Evolutionary conservation across 1,140 invertebrate genomes (phyloP), one percentile per base, ranked within the genome.

Genomic region (Daktulosphaira vitifoliae): DNA sequence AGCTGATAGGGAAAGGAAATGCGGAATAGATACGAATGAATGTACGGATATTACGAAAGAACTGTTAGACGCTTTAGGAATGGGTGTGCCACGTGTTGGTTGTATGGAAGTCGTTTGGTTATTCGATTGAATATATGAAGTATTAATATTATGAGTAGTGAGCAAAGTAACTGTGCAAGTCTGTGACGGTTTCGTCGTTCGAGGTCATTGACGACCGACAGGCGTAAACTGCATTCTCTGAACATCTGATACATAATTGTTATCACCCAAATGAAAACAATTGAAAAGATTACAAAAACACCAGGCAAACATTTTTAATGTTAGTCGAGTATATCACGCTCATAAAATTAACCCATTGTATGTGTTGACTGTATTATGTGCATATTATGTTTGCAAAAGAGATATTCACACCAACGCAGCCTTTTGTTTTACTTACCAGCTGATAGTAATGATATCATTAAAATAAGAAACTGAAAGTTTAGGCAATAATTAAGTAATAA

Each of bases 31-130:
- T 11, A 3, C 7, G n/a, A 25, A 33, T 59, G 25, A 25, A 39
- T 62, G 18, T 26, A 48, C 37, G 29, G 48, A 52, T 51, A 51
- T 65, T 52, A 29, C 18, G 37, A 37, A 66, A 51, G 20, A 25
- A 62, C 38, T 33, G 42, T 38, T 37, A 16, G 18, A 18, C 29
- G n/a, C 22, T 26, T 13, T 33, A 16, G 6, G 16, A 51, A 42
- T 66, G 38, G 51, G 42, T 56, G 50, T 66, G 42, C 48, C 8
- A n/a, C 29, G 13, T 11, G 51, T 66, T 13, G 50, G 29, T 56
- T 52, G 49, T 18, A 37, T 33, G 42, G 50, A 51, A 48, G 49
- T 66, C 50, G 49, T 66, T 39, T 39, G n/a, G 38, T 66, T 66
- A 66, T 42, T 13, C 29, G 29, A 11, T 11, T 33, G 29, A 6